A percentile compares a stretch with the other conserved stretches of the same genome.
phyloP scores from a whole-genome alignment of 2,888 invertebrate genomes.

The Hoplodrina ambigua region DNA sequence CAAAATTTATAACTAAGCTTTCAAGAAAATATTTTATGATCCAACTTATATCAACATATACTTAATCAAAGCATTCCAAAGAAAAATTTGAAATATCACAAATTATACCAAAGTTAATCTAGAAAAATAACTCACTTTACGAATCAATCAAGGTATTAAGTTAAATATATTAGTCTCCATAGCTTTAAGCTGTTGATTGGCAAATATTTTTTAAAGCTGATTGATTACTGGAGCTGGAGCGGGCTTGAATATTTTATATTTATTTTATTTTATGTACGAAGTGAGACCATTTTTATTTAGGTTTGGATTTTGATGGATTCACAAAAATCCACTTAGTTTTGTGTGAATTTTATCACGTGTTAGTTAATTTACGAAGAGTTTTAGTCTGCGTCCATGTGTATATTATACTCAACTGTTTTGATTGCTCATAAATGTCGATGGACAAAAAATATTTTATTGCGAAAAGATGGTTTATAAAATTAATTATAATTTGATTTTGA shows the following conservation, averaged over 20 bases:
- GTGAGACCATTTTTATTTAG: conserved; percentile 16
- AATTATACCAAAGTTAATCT: background rate
- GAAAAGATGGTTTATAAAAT: no score
- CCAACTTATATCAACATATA: no score
- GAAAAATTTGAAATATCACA: background rate
- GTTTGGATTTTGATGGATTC: conserved; percentile 10
- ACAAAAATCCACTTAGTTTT: conserved; percentile 6
- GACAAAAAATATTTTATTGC: no score
- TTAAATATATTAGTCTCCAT: conserved; percentile 39
- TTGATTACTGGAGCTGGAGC: conserved; percentile 38
- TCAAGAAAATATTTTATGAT: no score
- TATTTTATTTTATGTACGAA: conserved; percentile 19
- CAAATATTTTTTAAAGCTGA: conserved; percentile 54
- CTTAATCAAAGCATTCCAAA: no score
- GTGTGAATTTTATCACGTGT: background rate
- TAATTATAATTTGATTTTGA: no score
- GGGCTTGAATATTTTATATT: conserved; percentile 18
- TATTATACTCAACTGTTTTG: no score
- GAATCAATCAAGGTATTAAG: conserved; percentile 44
- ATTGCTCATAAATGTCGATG: no score
- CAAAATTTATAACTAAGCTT: no score
- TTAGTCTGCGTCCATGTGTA: no score
- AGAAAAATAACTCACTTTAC: conserved; percentile 16
- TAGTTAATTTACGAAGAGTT: background rate
- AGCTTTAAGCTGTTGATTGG: conserved; percentile 37